Conservation (phyloP, 2,113 vertebrate genomes). For the Caranx ignobilis region DNA sequence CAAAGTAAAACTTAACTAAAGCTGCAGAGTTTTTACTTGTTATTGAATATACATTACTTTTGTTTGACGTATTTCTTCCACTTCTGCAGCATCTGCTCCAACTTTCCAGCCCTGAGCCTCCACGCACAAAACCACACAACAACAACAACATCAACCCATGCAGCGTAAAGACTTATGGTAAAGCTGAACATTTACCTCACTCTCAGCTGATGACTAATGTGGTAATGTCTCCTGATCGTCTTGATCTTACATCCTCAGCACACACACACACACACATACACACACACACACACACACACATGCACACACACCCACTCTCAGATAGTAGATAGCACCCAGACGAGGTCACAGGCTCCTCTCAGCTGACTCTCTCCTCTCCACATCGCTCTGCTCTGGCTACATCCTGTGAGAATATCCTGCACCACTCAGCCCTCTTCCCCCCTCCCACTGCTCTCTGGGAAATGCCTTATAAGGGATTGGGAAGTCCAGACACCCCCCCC, state of each 20-base stretch:
- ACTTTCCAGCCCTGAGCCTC: not conserved
- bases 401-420: constrained; percentile 87
- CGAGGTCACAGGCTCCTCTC: constrained; percentile 32
- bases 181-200: constrained; percentile 70
- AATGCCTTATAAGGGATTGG: constrained; percentile 82
- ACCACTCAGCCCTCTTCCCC: constrained; percentile 55
- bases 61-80: no score
- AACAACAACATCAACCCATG: not conserved
- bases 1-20: not conserved
- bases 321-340: constrained; percentile 17
- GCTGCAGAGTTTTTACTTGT: not conserved
- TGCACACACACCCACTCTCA: constrained; percentile 9
- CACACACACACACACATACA: not conserved
- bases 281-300: not conserved
- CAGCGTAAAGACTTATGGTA: not conserved
- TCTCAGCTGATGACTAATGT: constrained; percentile 57
- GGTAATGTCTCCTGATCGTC: constrained; percentile 52
- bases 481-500: constrained; percentile 51
- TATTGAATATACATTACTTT: no score
- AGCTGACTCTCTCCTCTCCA: constrained; percentile 64
- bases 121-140: constrained; percentile 2
- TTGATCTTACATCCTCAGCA: constrained; percentile 70
- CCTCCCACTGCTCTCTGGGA: constrained; percentile 64
- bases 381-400: constrained; percentile 63
- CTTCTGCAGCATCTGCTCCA: no score